Evolutionary conservation across 2,797 vertebrate genomes (phyloP), one percentile per base, ranked within the genome.

Genomic region (Okamejei kenojei): DNA sequence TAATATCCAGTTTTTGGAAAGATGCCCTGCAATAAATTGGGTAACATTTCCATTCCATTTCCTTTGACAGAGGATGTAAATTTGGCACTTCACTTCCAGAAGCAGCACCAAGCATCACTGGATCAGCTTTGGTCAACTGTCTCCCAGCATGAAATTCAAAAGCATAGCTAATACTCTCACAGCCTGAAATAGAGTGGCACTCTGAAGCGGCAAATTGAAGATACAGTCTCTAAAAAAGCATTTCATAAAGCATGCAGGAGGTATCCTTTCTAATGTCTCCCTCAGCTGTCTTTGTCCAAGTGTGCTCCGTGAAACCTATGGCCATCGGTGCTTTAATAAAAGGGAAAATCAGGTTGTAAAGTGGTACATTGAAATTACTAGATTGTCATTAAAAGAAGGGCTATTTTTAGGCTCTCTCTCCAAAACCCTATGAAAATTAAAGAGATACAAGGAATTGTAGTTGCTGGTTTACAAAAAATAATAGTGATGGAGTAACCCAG

Each of bases 11-110:
- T 35, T 88, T 73, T 65, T 88, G 61, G 61, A 65, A 65, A 29
- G 58, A 86, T 63, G 11, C 32, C 29, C 58, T 32, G 19, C n/a
- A 35, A 29, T 23, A 29, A 61, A 65, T 17, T 88, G 17, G 7
- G 29, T 65, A n/a, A 88, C 84, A 45, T 88, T 88, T 88, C n/a
- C 29, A 88, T 65, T 65, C 61, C 29, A 65, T 88, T 19, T 88
- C 63, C 7, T 65, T n/a, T 32, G 84, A 61, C 84, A 88, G 84
- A 61, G 58, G 8, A 65, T 86, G 58, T 86, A 65, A 65, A 61
- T n/a, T 88, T 88, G 63, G 61, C n/a, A 21, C 61, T 88, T 88
- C 84, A 88, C 61, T 65, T 88, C 61, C 61, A 65, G n/a, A 88
- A 88, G 32, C 84, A 65, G 84, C 15, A 88, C 61, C 82, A 65